These are phyloP conservation scores for Melolontha melolontha DNA, from an alignment of 2,888 invertebrate species.

Conservation along the genomic window DNA sequence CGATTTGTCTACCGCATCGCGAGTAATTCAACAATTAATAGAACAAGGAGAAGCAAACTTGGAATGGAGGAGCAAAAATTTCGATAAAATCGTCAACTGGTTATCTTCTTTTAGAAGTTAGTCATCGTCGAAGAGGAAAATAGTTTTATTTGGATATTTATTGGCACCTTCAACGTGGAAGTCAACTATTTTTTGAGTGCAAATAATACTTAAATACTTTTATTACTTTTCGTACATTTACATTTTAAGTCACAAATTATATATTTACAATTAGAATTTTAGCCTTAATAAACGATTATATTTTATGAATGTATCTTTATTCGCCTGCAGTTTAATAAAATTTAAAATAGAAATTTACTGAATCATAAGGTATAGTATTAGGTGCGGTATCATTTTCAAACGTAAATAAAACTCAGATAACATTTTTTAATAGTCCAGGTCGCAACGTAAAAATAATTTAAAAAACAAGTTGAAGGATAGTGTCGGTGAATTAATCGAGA, in stretches of 20 bases:
- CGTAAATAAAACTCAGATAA: no score
- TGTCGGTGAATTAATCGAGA: no score
- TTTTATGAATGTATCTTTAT: conserved; percentile 4
- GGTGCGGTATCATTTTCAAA: no score
- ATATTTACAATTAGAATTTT: conserved; percentile 26
- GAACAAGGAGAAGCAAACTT: conserved; percentile 86
- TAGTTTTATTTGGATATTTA: not conserved
- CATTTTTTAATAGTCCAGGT: no score
- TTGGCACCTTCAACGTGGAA: not conserved
- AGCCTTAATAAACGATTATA: conserved; percentile 21
- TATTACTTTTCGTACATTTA: conserved; percentile 24
- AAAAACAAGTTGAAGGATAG: no score
- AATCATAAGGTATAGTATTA: no score
- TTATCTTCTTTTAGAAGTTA: conserved; percentile 60
- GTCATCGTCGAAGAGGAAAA: not conserved
- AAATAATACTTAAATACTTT: conserved; percentile 26
- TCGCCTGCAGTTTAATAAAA: no score
- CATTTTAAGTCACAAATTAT: conserved; percentile 3
- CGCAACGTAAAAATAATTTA: no score
- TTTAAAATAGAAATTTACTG: no score
- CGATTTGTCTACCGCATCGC: conserved; percentile 73
- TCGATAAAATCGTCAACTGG: conserved; percentile 81
- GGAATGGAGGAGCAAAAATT: conserved; percentile 85
- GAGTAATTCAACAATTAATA: conserved; percentile 83
- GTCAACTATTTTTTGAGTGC: no score